Base-by-base conservation (phyloP, 1,140 invertebrate species). In the Berghia stephanieae region DNA sequence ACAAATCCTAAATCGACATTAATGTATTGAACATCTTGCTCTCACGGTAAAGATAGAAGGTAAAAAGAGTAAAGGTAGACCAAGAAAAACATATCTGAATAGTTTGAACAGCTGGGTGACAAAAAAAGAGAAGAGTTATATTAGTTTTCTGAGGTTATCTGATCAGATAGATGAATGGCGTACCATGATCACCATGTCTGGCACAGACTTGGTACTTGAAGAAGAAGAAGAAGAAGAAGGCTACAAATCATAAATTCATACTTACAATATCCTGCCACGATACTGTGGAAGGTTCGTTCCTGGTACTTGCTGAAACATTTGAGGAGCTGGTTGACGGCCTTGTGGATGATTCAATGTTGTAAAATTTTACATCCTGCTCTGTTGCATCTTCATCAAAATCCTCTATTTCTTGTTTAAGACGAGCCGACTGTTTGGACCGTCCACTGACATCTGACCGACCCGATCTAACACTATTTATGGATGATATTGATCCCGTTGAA, bases 201-300 rank as follows among this genome's bases (percentile, higher is more conserved):
- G n/a, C n/a, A n/a, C n/a, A n/a, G n/a, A n/a, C n/a, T n/a, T n/a
- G n/a, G n/a, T n/a, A n/a, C n/a, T n/a, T 27, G 57, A 10, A 63
- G 34, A 63, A 31, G 34, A 63, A 63, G 27, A 63, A 8, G 27
- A 63, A 8, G 27, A 63, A 8, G 34, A 31, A 63, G 8, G 34
- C 10, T 10, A 31, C 10, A 10, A 63, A 63, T 31, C 57, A 8
- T 63, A 63, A 24, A 31, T 63, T 8, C 16, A 31, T 49, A 73
- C 71, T 55, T 24, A 73, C 71, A 49, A 73, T 73, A 55, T 73
- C 71, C 21, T 13, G 4, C n/a, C n/a, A n/a, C n/a, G n/a, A n/a
- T n/a, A 31, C 18, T 40, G 27, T 2, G 52, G 10, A 36, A 49
- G 31, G 24, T 38, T 73, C 49, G 52, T n/a, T 43, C 31, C 10